Evolutionary conservation across 2,888 invertebrate species (phyloP).

Genomic region (Dicyrtoma fusca): DNA sequence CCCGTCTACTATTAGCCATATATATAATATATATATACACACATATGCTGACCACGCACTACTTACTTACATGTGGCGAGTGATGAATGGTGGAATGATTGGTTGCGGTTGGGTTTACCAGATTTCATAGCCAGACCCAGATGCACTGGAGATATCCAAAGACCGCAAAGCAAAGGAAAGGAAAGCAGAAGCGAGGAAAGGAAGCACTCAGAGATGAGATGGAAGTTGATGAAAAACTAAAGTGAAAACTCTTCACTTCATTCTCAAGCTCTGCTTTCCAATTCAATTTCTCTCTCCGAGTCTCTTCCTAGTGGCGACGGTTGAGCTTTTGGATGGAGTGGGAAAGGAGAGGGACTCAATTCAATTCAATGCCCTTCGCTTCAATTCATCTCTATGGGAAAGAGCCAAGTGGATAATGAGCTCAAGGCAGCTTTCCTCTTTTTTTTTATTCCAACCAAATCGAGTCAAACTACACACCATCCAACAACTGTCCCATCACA

Average conservation of each 20-base stretch:
- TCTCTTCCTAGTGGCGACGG: slow-evolving; percentile 1
- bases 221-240: slow-evolving; percentile 11
- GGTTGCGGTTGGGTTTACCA: slow-evolving; percentile 19
- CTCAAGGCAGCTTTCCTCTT: neutral
- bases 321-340: slow-evolving; percentile 17
- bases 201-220: neutral
- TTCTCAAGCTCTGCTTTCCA: slow-evolving; percentile 24
- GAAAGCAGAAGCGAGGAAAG: neutral
- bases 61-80: slow-evolving; percentile 1
- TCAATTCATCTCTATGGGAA: slow-evolving; percentile 36
- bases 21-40: neutral
- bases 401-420: slow-evolving; percentile 39
- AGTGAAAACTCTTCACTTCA: slow-evolving; percentile 19
- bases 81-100: slow-evolving; percentile 35
- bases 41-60: neutral
- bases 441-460: neutral
- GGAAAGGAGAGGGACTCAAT: slow-evolving; percentile 7
- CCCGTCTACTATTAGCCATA: neutral
- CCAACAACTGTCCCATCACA: too few species aligned
- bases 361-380: slow-evolving; percentile 26
- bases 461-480: neutral
- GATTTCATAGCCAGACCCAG: too few species aligned
- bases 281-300: slow-evolving; percentile 12
- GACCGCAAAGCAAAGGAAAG: neutral
- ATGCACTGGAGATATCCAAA: too few species aligned